phyloP scores from a whole-genome alignment of 2,888 invertebrate genomes.

The Ochlodes sylvanus region DNA sequence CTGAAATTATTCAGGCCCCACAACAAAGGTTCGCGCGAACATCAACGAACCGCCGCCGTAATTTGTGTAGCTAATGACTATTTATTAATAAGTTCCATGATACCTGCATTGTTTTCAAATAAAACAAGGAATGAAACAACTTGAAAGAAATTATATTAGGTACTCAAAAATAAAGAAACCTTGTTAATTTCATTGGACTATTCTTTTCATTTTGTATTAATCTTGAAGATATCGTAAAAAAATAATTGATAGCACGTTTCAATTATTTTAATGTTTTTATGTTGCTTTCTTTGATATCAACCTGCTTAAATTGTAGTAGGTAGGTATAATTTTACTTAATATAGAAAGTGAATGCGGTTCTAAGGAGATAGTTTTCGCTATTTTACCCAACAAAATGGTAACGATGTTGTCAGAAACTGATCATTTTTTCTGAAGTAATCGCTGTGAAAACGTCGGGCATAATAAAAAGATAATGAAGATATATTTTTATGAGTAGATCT shows the following conservation, averaged over 20 bases:
- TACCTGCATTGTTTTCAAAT: neutral
- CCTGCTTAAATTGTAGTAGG: conserved; percentile 22
- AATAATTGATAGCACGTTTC: conserved; percentile 10
- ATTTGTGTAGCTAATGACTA: conserved; percentile 1
- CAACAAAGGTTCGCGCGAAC: neutral
- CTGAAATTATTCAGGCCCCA: conserved; percentile 13
- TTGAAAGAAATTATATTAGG: no score
- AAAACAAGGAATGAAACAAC: neutral
- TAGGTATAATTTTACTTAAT: conserved; percentile 31
- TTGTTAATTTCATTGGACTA: neutral
- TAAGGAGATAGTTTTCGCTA: conserved; percentile 25
- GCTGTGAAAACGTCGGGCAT: conserved; percentile 25
- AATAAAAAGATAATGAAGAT: conserved; percentile 30
- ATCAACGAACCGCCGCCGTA: conserved; percentile 10
- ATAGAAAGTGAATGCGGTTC: conserved; percentile 36
- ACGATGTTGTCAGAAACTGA: conserved; percentile 13
- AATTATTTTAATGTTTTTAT: conserved; percentile 28
- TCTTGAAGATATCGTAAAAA: neutral
- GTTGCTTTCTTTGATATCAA: conserved; percentile 26
- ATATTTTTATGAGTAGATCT: conserved; percentile 23
- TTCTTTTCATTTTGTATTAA: neutral
- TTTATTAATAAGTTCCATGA: neutral
- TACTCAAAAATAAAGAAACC: neutral
- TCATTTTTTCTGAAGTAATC: conserved; percentile 30
- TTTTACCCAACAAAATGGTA: conserved; percentile 26